Conservation (phyloP, 2,888 invertebrate genomes). For the Mythimna pallens region DNA sequence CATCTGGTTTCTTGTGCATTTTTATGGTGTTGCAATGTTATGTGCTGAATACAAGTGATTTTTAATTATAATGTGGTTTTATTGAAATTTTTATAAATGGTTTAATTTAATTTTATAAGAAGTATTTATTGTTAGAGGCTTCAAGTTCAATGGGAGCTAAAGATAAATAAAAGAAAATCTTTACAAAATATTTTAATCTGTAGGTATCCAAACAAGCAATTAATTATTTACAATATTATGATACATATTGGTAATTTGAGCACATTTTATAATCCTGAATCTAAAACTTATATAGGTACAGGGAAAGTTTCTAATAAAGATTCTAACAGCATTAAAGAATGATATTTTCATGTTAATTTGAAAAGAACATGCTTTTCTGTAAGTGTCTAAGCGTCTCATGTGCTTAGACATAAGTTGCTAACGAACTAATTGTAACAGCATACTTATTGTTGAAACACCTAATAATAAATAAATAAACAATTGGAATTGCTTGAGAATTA, state of each 20-base stretch:
- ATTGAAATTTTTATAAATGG: slow-evolving; percentile 28
- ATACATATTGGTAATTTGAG: slow-evolving; percentile 30
- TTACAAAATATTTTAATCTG: slow-evolving; percentile 26
- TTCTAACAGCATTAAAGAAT: not conserved
- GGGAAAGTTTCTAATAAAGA: not conserved
- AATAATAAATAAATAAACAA: too few relatives aligned
- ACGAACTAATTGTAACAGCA: too few relatives aligned
- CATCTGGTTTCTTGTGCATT: slow-evolving; percentile 77
- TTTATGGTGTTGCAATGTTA: slow-evolving; percentile 71
- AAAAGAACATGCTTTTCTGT: not conserved
- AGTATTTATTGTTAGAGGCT: too few relatives aligned
- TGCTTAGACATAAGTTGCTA: too few relatives aligned
- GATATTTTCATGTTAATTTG: not conserved
- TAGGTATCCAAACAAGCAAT: slow-evolving; percentile 2
- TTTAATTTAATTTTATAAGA: too few relatives aligned
- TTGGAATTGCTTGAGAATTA: too few relatives aligned
- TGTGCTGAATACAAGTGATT: slow-evolving; percentile 76
- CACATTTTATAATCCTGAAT: slow-evolving; percentile 8
- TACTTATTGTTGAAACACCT: too few relatives aligned
- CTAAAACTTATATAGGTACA: slow-evolving; percentile 9
- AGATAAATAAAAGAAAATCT: slow-evolving; percentile 22
- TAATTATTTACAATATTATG: slow-evolving; percentile 13
- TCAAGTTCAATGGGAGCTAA: too few relatives aligned
- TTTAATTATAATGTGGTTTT: slow-evolving; percentile 63
- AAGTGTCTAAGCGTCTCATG: too few relatives aligned